Evolutionary conservation across 2,888 invertebrate genomes (phyloP), one percentile per base, ranked within the genome.

Genomic region (Sarcophaga rosellei): DNA sequence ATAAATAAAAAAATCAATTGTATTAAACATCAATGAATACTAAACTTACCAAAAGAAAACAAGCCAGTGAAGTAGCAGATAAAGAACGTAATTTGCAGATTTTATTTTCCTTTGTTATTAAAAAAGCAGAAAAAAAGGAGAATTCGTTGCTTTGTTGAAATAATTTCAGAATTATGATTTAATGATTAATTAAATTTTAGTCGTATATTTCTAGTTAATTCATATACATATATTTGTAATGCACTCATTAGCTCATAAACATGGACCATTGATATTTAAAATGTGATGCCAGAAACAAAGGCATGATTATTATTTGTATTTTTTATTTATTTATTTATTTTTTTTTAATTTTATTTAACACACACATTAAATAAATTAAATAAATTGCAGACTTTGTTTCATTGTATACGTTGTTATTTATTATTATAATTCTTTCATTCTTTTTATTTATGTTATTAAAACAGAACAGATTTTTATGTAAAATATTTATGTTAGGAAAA

Each of bases 151-250:
- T 66, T 85, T 77, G 63, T 69, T 82, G 81, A 73, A 74, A 69
- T 81, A 68, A 72, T 76, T 63, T 73, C 53, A 35, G 62, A 78
- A 69, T 66, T 10, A n/a, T 45, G 59, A 63, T 47, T 75, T 59
- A 74, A 78, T 68, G 25, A 73, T 83, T 78, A 76, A 84, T 77
- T 53, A 65, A 62, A 12, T 75, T 65, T n/a, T 68, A 74, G 61
- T 73, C 45, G 21, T 35, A 2, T 47, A 47, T 47, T 6, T 35
- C 1, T 35, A 35, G 35, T 35, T 4, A 47, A 15, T 47, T 47
- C 15, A 1, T n/a, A n/a, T n/a, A n/a, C n/a, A 15, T 47, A 15
- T 15, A 47, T 11, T 11, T 47, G 15, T 47, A 15, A 15, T 47
- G 15, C 47, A 15, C 11, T 11, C 15, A 47, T 47, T 1, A 15